Evolutionary conservation across 2,797 vertebrate genomes (phyloP).

Genomic region (Tragelaphus oryx): DNA sequence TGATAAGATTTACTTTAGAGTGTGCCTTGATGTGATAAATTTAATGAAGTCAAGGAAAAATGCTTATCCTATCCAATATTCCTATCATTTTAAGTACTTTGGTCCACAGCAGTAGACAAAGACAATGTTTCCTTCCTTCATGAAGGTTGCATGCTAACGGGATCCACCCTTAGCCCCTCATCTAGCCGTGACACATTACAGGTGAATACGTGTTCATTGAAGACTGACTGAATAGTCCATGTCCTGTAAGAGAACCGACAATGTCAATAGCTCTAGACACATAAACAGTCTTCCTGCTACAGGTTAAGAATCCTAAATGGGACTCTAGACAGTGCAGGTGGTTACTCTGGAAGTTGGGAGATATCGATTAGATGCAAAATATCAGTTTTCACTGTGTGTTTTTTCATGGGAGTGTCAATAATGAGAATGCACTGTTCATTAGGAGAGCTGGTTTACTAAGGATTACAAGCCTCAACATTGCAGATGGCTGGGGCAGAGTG

Average conservation of each 20-base stretch:
- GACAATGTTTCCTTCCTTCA: not conserved
- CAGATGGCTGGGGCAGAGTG: too few species aligned
- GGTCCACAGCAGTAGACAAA: not conserved
- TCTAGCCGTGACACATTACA: not conserved
- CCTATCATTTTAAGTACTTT: not conserved
- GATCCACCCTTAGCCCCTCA: not conserved
- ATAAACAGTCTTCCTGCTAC: not conserved
- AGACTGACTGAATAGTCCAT: not conserved
- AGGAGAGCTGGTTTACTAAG: not conserved
- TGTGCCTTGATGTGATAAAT: not conserved
- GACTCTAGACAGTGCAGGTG: not conserved
- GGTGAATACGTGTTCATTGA: not conserved
- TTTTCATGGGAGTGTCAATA: not conserved
- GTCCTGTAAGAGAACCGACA: not conserved
- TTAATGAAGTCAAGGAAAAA: not conserved
- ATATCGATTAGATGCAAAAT: not conserved
- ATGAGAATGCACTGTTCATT: not conserved
- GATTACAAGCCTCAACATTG: fast-evolving
- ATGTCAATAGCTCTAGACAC: not conserved
- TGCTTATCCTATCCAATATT: not conserved
- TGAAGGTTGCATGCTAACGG: not conserved
- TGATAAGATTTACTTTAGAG: not conserved
- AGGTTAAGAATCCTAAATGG: not conserved
- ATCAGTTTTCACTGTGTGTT: not conserved
- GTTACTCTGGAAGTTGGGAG: not conserved